Evolutionary conservation across 2,888 invertebrate genomes (phyloP).

Genomic region (Plusia festucae): DNA sequence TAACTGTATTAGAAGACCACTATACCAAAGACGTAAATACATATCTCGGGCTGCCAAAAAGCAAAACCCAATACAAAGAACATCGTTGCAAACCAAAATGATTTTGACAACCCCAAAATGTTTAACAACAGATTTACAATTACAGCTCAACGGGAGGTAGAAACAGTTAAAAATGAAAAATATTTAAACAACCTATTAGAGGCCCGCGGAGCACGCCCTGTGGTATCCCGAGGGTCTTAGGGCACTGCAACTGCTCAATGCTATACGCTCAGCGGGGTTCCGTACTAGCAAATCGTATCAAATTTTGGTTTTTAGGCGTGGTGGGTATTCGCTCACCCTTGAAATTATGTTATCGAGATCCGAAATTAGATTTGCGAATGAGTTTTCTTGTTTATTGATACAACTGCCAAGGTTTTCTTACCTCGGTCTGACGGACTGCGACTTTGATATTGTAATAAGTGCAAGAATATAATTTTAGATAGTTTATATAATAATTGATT

Average conservation of each 20-base stretch:
- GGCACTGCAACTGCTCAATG: conserved; percentile 70
- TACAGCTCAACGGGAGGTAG: conserved; percentile 61
- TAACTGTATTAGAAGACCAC: too few species aligned
- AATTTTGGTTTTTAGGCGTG: conserved; percentile 64
- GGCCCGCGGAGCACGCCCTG: conserved; percentile 83
- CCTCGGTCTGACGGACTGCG: not conserved
- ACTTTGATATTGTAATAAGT: too few species aligned
- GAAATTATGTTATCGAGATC: conserved; percentile 56
- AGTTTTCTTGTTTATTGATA: conserved; percentile 43
- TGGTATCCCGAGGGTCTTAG: conserved; percentile 69
- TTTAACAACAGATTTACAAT: conserved; percentile 57
- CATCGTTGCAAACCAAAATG: not conserved
- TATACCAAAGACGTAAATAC: not conserved
- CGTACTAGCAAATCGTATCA: conserved; percentile 56
- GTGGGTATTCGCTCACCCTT: conserved; percentile 54
- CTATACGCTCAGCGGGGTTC: conserved; percentile 71
- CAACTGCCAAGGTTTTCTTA: not conserved
- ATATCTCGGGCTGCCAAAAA: not conserved
- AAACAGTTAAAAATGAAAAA: conserved; percentile 59
- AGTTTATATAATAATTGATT: too few species aligned
- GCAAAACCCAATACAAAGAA: not conserved
- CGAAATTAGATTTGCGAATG: conserved; percentile 52
- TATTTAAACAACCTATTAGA: conserved; percentile 72
- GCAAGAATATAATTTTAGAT: too few species aligned
- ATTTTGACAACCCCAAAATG: conserved; percentile 19